Percentiles rank a stretch among this genome's conserved stretches.
These are phyloP conservation scores for Halcyon senegalensis DNA, from an alignment of 2,113 vertebrate genomes.

Conservation along the genomic window DNA sequence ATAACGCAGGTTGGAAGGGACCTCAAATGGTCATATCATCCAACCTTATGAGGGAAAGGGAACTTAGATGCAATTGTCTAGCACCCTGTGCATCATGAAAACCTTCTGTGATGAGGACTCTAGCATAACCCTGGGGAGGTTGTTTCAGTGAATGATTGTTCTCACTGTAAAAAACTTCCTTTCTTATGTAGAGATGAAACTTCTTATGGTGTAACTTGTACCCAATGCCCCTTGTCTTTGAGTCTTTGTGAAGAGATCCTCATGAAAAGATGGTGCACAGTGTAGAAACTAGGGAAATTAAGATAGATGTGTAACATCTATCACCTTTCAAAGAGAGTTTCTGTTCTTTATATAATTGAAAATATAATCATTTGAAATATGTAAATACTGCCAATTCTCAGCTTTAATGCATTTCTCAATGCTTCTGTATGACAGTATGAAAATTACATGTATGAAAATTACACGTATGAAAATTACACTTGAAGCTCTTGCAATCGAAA, in stretches of 20 bases:
- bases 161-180: background rate
- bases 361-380: background rate
- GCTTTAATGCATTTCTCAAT: background rate
- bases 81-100: background rate
- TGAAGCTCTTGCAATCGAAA: background rate
- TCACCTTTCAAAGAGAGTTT: background rate
- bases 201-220: background rate
- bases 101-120: background rate
- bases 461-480: background rate
- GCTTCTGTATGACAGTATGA: background rate
- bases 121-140: background rate
- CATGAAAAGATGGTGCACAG: background rate
- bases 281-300: background rate
- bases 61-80: background rate
- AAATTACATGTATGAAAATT: background rate
- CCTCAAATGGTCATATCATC: background rate
- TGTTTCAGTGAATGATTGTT: background rate
- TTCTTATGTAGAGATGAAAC: background rate
- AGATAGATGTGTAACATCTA: background rate
- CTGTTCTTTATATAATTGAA: background rate
- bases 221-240: background rate
- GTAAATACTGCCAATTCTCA: background rate
- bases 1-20: background rate
- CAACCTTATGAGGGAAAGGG: background rate
- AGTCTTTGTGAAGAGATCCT: background rate